phyloP scores from a whole-genome alignment of 2,113 vertebrate species.

The Pristiophorus japonicus region DNA sequence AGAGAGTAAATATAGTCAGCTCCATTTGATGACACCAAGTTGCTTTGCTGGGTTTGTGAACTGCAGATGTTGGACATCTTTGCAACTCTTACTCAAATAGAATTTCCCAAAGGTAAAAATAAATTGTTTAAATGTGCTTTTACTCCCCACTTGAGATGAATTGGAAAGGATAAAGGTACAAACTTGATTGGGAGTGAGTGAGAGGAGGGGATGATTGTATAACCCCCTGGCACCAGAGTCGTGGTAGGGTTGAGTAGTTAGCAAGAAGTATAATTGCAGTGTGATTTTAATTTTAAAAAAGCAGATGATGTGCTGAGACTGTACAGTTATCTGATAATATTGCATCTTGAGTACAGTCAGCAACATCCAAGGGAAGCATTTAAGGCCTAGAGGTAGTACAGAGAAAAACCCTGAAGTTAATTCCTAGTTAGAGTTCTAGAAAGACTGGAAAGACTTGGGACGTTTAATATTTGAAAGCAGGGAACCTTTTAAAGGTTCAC shows the following conservation, averaged over 20 bases:
- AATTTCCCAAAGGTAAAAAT: neutral
- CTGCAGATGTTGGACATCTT: neutral
- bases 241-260: neutral
- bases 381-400: neutral
- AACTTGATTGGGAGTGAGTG: neutral
- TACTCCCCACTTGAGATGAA: neutral
- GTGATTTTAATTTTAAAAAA: neutral
- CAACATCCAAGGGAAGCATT: too few relatives aligned
- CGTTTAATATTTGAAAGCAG: neutral
- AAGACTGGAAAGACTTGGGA: neutral
- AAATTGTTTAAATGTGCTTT: neutral
- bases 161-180: neutral
- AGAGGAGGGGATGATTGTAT: neutral
- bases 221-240: neutral
- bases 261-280: neutral
- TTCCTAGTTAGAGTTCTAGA: neutral
- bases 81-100: neutral
- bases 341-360: too few relatives aligned
- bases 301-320: neutral
- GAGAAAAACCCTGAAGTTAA: neutral
- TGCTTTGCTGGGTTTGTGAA: neutral
- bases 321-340: neutral
- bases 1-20: neutral
- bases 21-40: neutral
- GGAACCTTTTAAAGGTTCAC: neutral